Percentiles rank a stretch among this genome's conserved stretches.
These are phyloP conservation scores for Cheilosia urbana DNA, from an alignment of 2,888 invertebrate genomes.

Conservation along the genomic window DNA sequence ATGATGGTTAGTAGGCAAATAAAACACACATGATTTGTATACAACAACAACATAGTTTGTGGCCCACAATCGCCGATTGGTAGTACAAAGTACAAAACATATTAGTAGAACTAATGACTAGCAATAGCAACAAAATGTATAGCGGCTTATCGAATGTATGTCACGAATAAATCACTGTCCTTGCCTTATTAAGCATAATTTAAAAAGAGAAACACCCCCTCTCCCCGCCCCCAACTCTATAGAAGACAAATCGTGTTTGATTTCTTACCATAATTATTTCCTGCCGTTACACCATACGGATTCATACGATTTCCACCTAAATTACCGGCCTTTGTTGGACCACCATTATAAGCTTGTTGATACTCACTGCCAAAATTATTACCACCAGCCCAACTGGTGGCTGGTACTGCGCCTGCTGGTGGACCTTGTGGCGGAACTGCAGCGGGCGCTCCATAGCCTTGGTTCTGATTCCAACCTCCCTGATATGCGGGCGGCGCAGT, in stretches of 20 bases:
- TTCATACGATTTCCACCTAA: slow-evolving; percentile 89
- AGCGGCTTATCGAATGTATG: neutral
- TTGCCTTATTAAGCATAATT: neutral
- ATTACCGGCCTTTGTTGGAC: slow-evolving; percentile 90
- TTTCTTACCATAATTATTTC: slow-evolving; percentile 80
- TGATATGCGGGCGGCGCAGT: slow-evolving; percentile 78
- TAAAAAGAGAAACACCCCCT: slow-evolving; percentile 39
- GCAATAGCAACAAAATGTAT: neutral
- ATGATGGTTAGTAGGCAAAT: neutral
- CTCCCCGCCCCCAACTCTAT: slow-evolving; percentile 58
- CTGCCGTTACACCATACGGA: slow-evolving; percentile 83
- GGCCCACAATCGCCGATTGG: neutral
- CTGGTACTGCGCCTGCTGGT: slow-evolving; percentile 71
- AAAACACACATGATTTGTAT: neutral
- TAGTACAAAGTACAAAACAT: slow-evolving; percentile 6
- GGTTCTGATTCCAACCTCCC: slow-evolving; percentile 68
- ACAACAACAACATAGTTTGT: neutral
- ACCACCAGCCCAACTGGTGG: slow-evolving; percentile 71
- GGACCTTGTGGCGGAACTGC: slow-evolving; percentile 77
- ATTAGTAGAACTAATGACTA: neutral
- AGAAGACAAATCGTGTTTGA: slow-evolving; percentile 68
- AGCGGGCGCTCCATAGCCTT: slow-evolving; percentile 77
- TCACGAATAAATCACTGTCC: neutral
- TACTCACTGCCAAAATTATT: slow-evolving; percentile 86
- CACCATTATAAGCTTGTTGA: slow-evolving; percentile 92